Evolutionary conservation across 1,140 invertebrate species (phyloP), one percentile per base, ranked within the genome.

Genomic region (Philopotamus ludificatus): DNA sequence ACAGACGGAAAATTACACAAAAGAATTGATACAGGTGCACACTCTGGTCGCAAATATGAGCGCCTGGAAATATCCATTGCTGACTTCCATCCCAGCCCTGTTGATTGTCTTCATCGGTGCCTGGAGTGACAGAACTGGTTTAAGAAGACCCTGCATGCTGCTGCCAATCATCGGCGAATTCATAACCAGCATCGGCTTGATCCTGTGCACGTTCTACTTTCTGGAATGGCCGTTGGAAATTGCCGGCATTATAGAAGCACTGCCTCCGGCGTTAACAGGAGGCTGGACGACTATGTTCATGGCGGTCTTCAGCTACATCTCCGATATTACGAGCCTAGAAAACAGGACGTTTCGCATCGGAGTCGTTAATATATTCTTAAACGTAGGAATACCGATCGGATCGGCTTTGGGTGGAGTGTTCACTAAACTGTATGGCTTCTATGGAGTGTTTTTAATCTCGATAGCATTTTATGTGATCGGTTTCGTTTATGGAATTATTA

Each of bases 51-150:
- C 83, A 0, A 73, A 74, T 12, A 83, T 84, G 71, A 75, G 80
- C 60, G 74, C 80, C 26, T 83, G 80, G 77, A 84, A 83, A 70
- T 84, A 80, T 59, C 69, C 82, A 0, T 74, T 85, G 64, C 80
- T 83, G 63, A 84, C 83, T 42, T 72, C 82, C 1, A 72, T 86
- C 15, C 83, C 84, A 3, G 78, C 80, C 0, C 16, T 84, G 2
- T 71, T 86, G 16, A 78, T 85, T 1, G 74, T 86, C 60, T 81
- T 86, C 73, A 75, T 87, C 73, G 84, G 87, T 63, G 82, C 83
- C 15, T 83, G 84, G 84, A 85, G 84, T 70, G 84, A 86, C 67
- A 74, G 79, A 45, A 80, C 83, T 8, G 80, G 83, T 10, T 79
- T 81, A 50, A 73, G 86, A 63, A 87, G 87, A 76, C 71, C 85